phyloP scores from a whole-genome alignment of 1,140 invertebrate genomes.

The honey bee (Apis mellifera) region DNA sequence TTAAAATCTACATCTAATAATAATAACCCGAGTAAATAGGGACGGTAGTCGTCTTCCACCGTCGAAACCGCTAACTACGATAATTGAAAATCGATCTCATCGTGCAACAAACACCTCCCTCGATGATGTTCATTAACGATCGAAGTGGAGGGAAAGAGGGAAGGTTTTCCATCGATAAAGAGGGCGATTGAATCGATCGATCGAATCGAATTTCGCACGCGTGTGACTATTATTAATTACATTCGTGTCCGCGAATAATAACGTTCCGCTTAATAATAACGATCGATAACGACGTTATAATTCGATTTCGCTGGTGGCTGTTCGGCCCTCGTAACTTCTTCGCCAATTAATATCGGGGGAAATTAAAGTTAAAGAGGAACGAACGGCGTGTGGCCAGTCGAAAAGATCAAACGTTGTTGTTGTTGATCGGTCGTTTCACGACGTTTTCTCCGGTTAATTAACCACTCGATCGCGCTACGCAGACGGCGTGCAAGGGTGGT shows the following conservation, averaged over 20 bases:
- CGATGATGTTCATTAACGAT: not conserved
- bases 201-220: not conserved
- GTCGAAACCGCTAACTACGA: not conserved
- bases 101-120: not conserved
- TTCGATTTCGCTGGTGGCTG: not conserved
- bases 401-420: no score
- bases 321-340: not conserved
- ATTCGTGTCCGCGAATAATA: not conserved
- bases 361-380: no score
- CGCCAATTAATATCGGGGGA: no score
- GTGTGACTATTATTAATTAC: conserved; percentile 31
- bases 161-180: not conserved
- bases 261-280: conserved; percentile 23
- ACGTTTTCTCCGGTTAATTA: no score
- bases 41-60: not conserved
- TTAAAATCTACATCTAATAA: no score
- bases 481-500: no score
- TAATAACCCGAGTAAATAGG: not conserved
- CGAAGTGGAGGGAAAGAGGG: not conserved
- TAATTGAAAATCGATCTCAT: conserved; percentile 3
- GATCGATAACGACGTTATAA: conserved; percentile 13
- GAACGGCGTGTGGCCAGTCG: no score
- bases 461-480: no score
- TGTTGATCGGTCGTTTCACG: no score
- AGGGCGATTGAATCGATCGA: conserved; percentile 10